Evolutionary conservation across 2,113 vertebrate species (phyloP).

Genomic region (Heterotis niloticus): DNA sequence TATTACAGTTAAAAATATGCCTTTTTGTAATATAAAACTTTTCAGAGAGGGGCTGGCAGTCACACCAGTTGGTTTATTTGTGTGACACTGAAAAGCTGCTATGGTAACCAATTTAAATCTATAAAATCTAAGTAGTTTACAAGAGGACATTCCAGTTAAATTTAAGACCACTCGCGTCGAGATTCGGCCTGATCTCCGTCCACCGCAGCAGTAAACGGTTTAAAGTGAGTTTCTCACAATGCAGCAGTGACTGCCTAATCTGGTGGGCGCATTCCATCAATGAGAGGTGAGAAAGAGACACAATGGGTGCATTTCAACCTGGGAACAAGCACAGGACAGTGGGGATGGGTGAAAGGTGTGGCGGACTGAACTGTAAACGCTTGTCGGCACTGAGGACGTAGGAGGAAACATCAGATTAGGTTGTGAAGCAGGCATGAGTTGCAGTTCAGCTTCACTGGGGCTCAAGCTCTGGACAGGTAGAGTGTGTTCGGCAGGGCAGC

Average conservation of each 20-base stretch:
- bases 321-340: neutral
- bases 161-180: neutral
- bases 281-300: neutral
- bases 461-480: too few species aligned
- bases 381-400: too few species aligned
- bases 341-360: neutral
- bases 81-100: neutral
- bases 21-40: neutral
- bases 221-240: neutral
- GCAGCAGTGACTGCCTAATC: neutral
- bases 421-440: too few species aligned
- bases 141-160: neutral
- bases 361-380: neutral
- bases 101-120: neutral
- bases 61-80: neutral
- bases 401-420: neutral
- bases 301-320: too few species aligned
- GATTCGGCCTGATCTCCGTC: neutral
- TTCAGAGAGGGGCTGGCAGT: too few species aligned
- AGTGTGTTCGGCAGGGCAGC: too few species aligned
- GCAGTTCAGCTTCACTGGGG: too few species aligned
- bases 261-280: neutral
- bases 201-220: neutral
- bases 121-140: too few species aligned
- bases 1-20: neutral